Evolutionary conservation across 2,888 invertebrate genomes (phyloP), one percentile per base, ranked within the genome.

Genomic region (Poecilus cupreus): DNA sequence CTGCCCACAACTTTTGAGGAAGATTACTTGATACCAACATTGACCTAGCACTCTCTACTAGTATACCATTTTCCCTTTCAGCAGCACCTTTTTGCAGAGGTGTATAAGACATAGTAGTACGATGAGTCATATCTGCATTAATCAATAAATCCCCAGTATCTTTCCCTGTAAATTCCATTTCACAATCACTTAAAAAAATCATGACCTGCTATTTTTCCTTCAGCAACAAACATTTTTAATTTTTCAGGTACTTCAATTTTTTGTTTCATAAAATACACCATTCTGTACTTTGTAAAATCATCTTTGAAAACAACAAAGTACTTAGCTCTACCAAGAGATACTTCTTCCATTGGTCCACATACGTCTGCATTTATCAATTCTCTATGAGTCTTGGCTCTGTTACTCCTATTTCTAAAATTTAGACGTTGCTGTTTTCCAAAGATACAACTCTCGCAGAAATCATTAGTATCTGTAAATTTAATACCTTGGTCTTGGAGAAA

Each of bases 301-400:
- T 77, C 60, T 20, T 77, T 60, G n/a, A 77, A 57, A 57, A 57
- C 26, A 20, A 74, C n/a, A n/a, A n/a, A n/a, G n/a, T n/a, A n/a
- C n/a, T n/a, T n/a, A n/a, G n/a, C n/a, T n/a, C n/a, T n/a, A n/a
- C n/a, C n/a, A n/a, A n/a, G n/a, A n/a, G n/a, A n/a, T n/a, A 57
- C 54, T n/a, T 13, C 37, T 18, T 39, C 16, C 77, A 86, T 84
- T 0, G 85, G 85, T 11, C 85, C 85, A 81, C 84, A 85, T 3
- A 86, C 76, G 77, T 86, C 85, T 20, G 84, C 82, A 54, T 83
- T 81, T 1, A 86, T 82, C 5, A 5, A 26, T 26, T 26, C n/a
- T n/a, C n/a, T n/a, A n/a, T 26, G 26, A 26, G 5, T 26, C 2
- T 26, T 26, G 5, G 26, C 26, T 26, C 26, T 26, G 26, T 26